Evolutionary conservation across 2,888 invertebrate species (phyloP).

Genomic region (Acheta domesticus): DNA sequence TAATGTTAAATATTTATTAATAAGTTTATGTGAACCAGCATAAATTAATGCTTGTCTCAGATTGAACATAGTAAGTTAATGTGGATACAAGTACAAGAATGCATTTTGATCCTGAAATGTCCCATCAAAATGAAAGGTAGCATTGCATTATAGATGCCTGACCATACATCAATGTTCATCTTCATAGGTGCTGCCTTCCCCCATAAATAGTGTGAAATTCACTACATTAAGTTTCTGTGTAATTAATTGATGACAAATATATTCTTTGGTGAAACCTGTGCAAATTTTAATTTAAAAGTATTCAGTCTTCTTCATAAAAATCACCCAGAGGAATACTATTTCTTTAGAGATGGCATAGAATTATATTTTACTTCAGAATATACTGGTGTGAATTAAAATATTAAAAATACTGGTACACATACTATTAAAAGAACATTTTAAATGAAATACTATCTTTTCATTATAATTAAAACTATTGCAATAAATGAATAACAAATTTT

Average conservation of each 20-base stretch:
- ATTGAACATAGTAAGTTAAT: neutral
- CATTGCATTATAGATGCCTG: neutral
- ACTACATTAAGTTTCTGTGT: neutral
- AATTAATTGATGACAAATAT: constrained; percentile 18
- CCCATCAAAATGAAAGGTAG: neutral
- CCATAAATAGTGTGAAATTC: neutral
- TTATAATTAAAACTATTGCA: no score
- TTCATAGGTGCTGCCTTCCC: constrained; percentile 10
- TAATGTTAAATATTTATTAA: constrained; percentile 33
- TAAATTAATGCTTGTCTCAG: constrained; percentile 24
- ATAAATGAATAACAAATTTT: no score
- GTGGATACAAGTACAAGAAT: neutral
- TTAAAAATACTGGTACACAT: no score
- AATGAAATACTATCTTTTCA: no score
- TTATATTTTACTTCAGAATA: no score
- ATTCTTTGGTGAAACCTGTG: constrained; percentile 5
- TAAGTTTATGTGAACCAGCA: constrained; percentile 30
- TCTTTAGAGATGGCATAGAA: no score
- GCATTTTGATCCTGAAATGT: neutral
- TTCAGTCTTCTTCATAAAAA: neutral
- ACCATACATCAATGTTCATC: neutral
- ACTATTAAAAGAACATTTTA: no score
- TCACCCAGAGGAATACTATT: neutral
- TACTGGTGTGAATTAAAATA: no score
- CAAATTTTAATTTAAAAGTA: neutral